These are phyloP conservation scores for Rhabdomys dilectus DNA, from an alignment of 2,113 vertebrate genomes.

Conservation along the genomic window DNA sequence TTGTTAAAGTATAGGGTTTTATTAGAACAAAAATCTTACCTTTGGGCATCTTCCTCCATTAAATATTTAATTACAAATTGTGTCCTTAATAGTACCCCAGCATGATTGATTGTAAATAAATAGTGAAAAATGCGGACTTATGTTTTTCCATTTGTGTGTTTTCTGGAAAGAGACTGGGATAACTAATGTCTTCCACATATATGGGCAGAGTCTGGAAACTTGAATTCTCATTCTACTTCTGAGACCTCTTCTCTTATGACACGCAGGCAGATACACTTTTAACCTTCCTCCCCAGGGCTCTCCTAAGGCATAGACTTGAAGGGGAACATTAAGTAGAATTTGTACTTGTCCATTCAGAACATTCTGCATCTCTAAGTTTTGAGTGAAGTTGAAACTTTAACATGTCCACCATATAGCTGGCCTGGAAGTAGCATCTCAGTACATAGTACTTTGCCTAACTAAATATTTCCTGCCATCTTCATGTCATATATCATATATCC, in stretches of 20 bases:
- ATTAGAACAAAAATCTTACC: background rate
- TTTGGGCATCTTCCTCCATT: background rate
- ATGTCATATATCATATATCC: background rate
- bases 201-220: background rate
- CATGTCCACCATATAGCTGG: background rate
- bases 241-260: background rate
- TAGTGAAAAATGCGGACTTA: background rate
- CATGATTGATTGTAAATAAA: background rate
- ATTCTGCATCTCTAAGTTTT: background rate
- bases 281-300: background rate
- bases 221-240: background rate
- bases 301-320: background rate
- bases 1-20: background rate
- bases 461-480: conserved; percentile 19
- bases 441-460: conserved; percentile 50
- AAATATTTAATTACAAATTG: background rate
- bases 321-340: background rate
- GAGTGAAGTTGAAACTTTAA: conserved; percentile 3
- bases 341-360: background rate
- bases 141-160: background rate
- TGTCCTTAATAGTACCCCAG: background rate
- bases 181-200: background rate
- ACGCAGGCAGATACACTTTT: background rate
- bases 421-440: background rate
- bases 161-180: background rate